Conservation (phyloP, 2,797 vertebrate genomes). For the Neosilurus mollespiculum region DNA sequence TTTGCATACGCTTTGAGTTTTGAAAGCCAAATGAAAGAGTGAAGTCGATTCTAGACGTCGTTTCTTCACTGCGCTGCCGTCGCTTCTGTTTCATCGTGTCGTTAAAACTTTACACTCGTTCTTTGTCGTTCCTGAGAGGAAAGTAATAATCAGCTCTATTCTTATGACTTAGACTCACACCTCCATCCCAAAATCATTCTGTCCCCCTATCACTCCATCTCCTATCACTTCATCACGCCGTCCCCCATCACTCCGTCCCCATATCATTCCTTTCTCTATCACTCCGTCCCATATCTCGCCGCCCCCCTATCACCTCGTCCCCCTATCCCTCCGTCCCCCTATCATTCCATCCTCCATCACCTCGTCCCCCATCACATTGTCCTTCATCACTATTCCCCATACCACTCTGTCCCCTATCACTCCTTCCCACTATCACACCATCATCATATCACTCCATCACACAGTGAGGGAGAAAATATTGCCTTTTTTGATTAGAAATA, state of each 20-base stretch:
- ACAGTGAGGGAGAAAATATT: background rate
- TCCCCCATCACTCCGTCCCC: too few relatives aligned
- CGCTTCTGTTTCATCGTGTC: too few relatives aligned
- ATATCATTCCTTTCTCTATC: too few relatives aligned
- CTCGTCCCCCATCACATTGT: background rate
- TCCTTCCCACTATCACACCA: background rate
- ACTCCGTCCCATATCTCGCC: too few relatives aligned
- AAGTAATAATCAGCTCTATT: slow-evolving; percentile 23
- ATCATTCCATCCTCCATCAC: too few relatives aligned
- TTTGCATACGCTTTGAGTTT: slow-evolving; percentile 19
- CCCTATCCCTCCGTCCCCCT: too few relatives aligned
- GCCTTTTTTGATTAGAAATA: background rate
- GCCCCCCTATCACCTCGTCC: too few relatives aligned
- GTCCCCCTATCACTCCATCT: background rate
- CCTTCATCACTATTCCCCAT: background rate
- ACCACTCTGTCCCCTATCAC: background rate
- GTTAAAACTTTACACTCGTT: background rate
- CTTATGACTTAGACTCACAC: slow-evolving; percentile 14
- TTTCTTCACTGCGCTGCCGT: background rate
- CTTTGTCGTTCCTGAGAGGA: slow-evolving; percentile 13
- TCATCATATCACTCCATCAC: background rate
- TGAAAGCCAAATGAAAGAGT: slow-evolving; percentile 26
- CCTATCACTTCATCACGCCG: background rate
- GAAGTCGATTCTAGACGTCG: background rate
- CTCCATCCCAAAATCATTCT: background rate